Evolutionary conservation across 2,797 vertebrate species (phyloP), one percentile per base, ranked within the genome.

Genomic region (Urosaurus nigricauda): DNA sequence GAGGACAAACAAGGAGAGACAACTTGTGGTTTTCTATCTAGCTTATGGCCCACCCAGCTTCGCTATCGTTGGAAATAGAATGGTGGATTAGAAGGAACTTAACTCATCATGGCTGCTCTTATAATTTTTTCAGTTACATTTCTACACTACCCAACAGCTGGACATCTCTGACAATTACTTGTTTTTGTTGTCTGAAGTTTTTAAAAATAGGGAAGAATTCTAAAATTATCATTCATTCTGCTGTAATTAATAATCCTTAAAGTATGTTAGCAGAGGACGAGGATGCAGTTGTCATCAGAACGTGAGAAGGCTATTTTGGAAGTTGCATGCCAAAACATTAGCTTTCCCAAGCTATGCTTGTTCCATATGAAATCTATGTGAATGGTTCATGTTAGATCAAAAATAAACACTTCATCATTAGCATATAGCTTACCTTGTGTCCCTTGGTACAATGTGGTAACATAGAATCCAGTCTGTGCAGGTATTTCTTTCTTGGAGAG

Each of bases 391-490:
- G 8, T 24, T 8, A 19, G 32, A n/a, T 4, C 40, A 35, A 84
- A 74, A 63, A 2, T 3, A 21, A 13, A 40, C 43, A 65, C 16
- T 71, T 40, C 32, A 79, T 65, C 87, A 79, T 79, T 24, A 86
- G n/a, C 35, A 73, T 17, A 85, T 43, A 79, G 85, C 85, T 21
- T 95, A 94, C 91, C 85, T 0, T 2, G 0, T 74, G 1, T 11
- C 0, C 21, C 86, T 70, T 84, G 88, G 88, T 63, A 24, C 2
- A 65, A n/a, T 93, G 90, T 93, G 82, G 74, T 70, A 47, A 35
- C 4, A 21, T 56, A 53, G 35, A 90, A 79, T 90, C 26, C 90
- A 77, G 80, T 89, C 40, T 63, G 79, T 53, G 75, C 7, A 74
- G 80, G 19, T 60, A 32, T 68, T 94, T 89, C 89, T 56, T 0